Conservation (phyloP, 2,888 invertebrate genomes). For the Lottia scabra region DNA sequence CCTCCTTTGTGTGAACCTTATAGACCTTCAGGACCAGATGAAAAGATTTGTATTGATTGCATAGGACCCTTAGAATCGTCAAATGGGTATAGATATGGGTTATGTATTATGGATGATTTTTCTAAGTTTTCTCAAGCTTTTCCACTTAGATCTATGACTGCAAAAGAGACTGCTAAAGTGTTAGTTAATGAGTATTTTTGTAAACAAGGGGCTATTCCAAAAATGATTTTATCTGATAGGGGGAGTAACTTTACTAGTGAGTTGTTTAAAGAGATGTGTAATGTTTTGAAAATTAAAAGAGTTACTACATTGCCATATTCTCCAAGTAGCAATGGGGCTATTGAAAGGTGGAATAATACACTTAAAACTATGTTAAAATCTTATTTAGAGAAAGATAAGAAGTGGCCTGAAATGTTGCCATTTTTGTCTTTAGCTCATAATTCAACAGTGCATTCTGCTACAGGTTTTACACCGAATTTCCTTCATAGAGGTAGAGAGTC, state of each 20-base stretch:
- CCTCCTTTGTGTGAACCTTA: too few relatives aligned
- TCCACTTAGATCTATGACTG: background rate
- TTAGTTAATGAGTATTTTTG: conserved; percentile 1
- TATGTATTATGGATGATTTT: too few relatives aligned
- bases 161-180: background rate
- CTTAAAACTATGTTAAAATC: conserved; percentile 1
- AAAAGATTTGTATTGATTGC: too few relatives aligned
- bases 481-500: too few relatives aligned
- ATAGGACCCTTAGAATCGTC: too few relatives aligned
- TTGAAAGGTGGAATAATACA: background rate
- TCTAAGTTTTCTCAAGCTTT: background rate
- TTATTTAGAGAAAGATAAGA: background rate
- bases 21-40: too few relatives aligned
- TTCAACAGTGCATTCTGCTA: background rate
- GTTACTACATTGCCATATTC: background rate
- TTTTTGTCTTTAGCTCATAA: conserved; percentile 4
- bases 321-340: background rate
- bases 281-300: background rate
- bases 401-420: background rate
- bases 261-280: background rate
- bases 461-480: too few relatives aligned
- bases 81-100: too few relatives aligned
- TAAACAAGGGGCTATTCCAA: background rate
- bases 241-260: background rate
- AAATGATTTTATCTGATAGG: background rate